Evolutionary conservation across 2,888 invertebrate genomes (phyloP).

Genomic region (Perizoma affinitatum): DNA sequence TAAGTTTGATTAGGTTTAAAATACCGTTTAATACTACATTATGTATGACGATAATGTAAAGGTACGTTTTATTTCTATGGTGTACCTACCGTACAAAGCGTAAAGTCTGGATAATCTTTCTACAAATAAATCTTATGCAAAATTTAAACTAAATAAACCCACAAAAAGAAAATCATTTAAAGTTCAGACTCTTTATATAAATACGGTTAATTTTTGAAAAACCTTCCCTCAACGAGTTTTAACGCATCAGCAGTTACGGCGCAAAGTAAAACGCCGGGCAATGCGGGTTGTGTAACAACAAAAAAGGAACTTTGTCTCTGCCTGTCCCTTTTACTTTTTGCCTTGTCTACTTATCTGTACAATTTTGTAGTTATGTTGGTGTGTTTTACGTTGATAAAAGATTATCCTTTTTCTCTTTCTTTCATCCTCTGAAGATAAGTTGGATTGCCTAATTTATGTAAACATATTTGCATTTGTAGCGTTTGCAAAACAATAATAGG

Average conservation of each 20-base stretch:
- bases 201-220: constrained; percentile 23
- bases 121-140: too few relatives aligned
- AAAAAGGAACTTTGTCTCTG: constrained; percentile 33
- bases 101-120: too few relatives aligned
- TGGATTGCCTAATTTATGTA: constrained; percentile 9
- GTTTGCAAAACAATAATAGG: too few relatives aligned
- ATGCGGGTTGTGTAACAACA: constrained; percentile 35
- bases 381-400: constrained; percentile 19
- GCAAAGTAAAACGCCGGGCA: constrained; percentile 35
- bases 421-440: constrained; percentile 18
- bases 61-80: too few relatives aligned
- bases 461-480: constrained; percentile 1
- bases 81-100: too few relatives aligned
- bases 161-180: neutral
- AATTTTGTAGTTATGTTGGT: neutral
- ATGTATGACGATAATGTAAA: too few relatives aligned
- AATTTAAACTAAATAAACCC: neutral
- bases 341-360: constrained; percentile 31
- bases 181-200: constrained; percentile 5
- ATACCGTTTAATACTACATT: too few relatives aligned
- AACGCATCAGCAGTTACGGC: constrained; percentile 27
- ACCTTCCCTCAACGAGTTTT: constrained; percentile 21
- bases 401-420: constrained; percentile 25
- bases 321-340: constrained; percentile 27
- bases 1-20: too few relatives aligned